A percentile compares a stretch with the other conserved stretches of the same genome.
Conservation (phyloP, 2,888 invertebrate genomes). For the Chymomyza caudatula region DNA sequence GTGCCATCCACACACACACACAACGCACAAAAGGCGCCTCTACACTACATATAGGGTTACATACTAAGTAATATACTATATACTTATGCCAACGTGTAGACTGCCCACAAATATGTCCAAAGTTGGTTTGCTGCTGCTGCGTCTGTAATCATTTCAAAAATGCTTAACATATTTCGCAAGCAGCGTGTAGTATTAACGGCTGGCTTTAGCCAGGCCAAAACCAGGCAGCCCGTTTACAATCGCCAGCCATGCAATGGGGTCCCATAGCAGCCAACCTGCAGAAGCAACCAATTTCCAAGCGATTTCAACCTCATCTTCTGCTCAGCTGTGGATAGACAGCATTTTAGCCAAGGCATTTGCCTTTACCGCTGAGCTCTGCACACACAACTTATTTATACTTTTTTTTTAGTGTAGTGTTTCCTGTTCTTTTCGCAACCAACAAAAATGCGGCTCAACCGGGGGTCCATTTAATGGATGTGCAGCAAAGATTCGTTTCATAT, state of each 20-base stretch:
- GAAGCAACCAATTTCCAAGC: not conserved
- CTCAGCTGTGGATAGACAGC: constrained; percentile 22
- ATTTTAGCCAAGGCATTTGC: constrained; percentile 18
- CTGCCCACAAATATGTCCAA: constrained; percentile 2
- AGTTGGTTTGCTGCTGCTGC: constrained; percentile 28
- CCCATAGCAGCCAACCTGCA: not conserved
- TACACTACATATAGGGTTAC: constrained; percentile 57
- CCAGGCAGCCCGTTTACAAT: constrained; percentile 62
- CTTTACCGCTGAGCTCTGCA: constrained; percentile 23
- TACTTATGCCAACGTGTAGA: not conserved
- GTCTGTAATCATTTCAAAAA: constrained; percentile 64
- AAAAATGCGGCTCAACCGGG: constrained; percentile 68
- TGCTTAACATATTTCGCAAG: constrained; percentile 67
- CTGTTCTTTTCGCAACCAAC: constrained; percentile 67
- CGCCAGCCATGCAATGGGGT: too few relatives aligned
- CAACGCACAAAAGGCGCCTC: not conserved
- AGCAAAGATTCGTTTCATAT: constrained; percentile 38
- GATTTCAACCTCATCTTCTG: not conserved
- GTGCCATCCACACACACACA: not conserved
- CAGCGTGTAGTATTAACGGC: constrained; percentile 14
- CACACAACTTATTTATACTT: constrained; percentile 29
- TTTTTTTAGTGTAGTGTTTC: constrained; percentile 47
- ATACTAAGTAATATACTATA: not conserved
- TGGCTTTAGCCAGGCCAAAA: not conserved
- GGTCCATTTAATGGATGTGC: constrained; percentile 60